These are phyloP conservation scores for Palythoa caribaeorum DNA, from an alignment of 92 coral and sea anemone species.

Conservation along the genomic window DNA sequence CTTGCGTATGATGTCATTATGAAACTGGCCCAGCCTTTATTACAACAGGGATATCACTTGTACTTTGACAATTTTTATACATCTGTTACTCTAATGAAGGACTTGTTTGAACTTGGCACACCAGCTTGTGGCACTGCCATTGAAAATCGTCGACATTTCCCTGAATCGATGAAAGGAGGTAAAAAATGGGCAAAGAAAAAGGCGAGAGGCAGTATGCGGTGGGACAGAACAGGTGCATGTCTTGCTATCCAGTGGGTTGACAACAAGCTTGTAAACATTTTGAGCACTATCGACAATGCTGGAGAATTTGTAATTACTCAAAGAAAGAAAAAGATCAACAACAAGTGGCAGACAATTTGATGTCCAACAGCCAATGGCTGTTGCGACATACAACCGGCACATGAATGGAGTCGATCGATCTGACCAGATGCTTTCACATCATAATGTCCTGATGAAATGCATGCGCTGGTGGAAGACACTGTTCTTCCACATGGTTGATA, in stretches of 20 bases:
- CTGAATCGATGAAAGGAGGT: conserved; percentile 53
- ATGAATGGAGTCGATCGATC: conserved; percentile 53
- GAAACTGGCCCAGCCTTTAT: conserved; percentile 54
- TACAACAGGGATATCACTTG: conserved; percentile 80
- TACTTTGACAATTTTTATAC: conserved; percentile 72
- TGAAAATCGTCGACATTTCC: conserved; percentile 60
- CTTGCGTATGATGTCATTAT: conserved; percentile 80
- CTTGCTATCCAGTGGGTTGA: conserved; percentile 69
- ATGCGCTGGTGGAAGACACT: conserved; percentile 34
- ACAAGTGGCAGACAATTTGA: conserved; percentile 46
- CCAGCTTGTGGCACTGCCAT: conserved; percentile 64
- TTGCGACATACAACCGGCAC: conserved; percentile 58
- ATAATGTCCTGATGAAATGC: conserved; percentile 28
- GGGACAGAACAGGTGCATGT: conserved; percentile 59
- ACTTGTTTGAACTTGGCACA: conserved; percentile 55
- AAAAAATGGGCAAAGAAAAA: conserved; percentile 72
- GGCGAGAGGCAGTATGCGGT: conserved; percentile 67
- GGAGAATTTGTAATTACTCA: conserved; percentile 44
- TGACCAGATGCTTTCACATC: conserved; percentile 31
- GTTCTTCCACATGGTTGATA: conserved; percentile 20
- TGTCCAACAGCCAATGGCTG: conserved; percentile 69
- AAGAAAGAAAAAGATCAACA: conserved; percentile 56
- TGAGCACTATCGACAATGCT: conserved; percentile 68
- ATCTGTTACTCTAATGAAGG: conserved; percentile 61
- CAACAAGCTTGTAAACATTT: conserved; percentile 60